phyloP scores from a whole-genome alignment of 2,797 vertebrate genomes.

The Cheirogaleus major region DNA sequence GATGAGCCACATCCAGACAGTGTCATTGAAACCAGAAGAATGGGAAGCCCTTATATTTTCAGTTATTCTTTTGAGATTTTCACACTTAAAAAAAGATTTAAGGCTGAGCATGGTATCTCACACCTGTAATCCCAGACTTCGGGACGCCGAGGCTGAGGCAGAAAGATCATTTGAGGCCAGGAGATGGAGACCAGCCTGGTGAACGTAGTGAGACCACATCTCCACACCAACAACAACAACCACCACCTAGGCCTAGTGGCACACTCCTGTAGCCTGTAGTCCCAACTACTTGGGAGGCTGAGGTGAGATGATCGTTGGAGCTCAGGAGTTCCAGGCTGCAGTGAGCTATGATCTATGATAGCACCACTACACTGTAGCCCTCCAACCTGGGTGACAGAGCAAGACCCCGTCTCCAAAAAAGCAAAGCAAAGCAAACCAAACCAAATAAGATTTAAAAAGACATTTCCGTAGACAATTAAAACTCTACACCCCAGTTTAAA shows the following conservation, averaged over 20 bases:
- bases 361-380: background rate
- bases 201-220: background rate
- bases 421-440: background rate
- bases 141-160: background rate
- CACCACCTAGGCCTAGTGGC: background rate
- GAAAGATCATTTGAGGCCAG: background rate
- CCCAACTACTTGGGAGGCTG: background rate
- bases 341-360: background rate
- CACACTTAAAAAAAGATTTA: background rate
- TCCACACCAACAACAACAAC: background rate
- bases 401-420: background rate
- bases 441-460: background rate
- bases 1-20: fast-evolving
- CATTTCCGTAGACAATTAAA: background rate
- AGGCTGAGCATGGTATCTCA: background rate
- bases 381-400: background rate
- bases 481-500: background rate
- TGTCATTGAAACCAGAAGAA: background rate
- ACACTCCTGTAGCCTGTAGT: background rate
- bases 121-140: background rate
- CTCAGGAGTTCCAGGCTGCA: background rate
- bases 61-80: background rate
- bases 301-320: background rate
- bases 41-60: background rate
- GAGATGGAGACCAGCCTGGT: background rate